Percentiles rank a stretch among this genome's conserved stretches.
These are phyloP conservation scores for Mylabris sibirica DNA, from an alignment of 2,888 invertebrate species.

Conservation along the genomic window DNA sequence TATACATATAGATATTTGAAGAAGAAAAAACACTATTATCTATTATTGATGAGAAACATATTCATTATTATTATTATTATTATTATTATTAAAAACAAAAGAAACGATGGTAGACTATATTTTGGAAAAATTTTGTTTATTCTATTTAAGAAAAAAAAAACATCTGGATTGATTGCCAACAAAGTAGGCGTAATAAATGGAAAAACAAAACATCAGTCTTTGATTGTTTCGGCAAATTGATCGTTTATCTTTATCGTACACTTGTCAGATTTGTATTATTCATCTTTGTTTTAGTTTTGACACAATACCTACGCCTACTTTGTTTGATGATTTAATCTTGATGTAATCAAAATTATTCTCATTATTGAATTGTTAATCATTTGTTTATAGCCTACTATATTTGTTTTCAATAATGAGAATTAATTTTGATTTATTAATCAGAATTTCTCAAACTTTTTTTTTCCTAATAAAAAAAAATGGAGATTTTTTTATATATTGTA, in stretches of 20 bases:
- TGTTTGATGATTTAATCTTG: background rate
- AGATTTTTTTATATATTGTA: conserved; percentile 50
- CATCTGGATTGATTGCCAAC: background rate
- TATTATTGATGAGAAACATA: conserved; percentile 34
- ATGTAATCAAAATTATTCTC: conserved; percentile 22
- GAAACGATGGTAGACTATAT: conserved; percentile 27
- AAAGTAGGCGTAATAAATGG: background rate
- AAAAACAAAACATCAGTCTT: background rate
- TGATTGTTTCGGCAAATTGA: background rate
- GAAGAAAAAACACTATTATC: background rate
- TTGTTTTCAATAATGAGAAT: background rate
- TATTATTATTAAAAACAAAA: background rate
- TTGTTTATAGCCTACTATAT: background rate
- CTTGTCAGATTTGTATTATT: too few relatives aligned
- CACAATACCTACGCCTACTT: background rate
- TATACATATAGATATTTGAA: conserved; percentile 41
- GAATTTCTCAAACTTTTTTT: background rate
- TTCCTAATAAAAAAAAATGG: background rate
- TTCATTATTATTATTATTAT: conserved; percentile 36
- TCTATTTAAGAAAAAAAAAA: conserved; percentile 15
- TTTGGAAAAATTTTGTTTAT: conserved; percentile 26
- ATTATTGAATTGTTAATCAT: conserved; percentile 7
- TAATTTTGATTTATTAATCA: background rate
- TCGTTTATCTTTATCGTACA: too few relatives aligned
- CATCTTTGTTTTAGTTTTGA: too few relatives aligned